These are phyloP conservation scores for Chromobotia macracanthus DNA, from an alignment of 2,797 vertebrate species.

Conservation along the genomic window DNA sequence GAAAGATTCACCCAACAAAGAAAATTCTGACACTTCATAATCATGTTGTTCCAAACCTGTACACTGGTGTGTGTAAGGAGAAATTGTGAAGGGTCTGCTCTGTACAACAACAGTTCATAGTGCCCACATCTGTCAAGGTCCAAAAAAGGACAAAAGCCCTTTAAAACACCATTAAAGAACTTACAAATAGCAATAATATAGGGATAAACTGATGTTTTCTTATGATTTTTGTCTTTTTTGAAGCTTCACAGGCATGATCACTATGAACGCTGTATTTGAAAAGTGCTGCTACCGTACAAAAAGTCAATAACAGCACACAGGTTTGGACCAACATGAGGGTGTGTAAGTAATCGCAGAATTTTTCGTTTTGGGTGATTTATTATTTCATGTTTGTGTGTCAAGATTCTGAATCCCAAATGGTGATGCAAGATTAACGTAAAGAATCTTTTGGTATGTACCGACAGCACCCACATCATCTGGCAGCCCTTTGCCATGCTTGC, in stretches of 20 bases:
- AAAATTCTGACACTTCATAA: background rate
- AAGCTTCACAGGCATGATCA: too few species aligned
- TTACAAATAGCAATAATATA: too few species aligned
- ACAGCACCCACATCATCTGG: slow-evolving; percentile 59
- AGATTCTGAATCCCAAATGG: slow-evolving; percentile 33
- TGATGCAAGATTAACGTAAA: slow-evolving; percentile 35
- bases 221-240: too few species aligned
- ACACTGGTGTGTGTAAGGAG: background rate
- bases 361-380: slow-evolving; percentile 12
- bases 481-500: slow-evolving; percentile 58
- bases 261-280: too few species aligned
- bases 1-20: slow-evolving; percentile 34
- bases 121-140: background rate
- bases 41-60: background rate
- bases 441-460: slow-evolving; percentile 54
- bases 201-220: too few species aligned
- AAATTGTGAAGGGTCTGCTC: background rate
- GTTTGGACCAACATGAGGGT: background rate
- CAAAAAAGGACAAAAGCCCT: too few species aligned
- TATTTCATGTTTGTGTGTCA: background rate
- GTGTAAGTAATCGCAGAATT: slow-evolving; percentile 10
- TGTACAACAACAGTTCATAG: background rate
- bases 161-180: too few species aligned
- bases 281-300: too few species aligned
- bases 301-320: too few species aligned